Conservation (phyloP, 2,113 vertebrate species). For the Petroica traversi region DNA sequence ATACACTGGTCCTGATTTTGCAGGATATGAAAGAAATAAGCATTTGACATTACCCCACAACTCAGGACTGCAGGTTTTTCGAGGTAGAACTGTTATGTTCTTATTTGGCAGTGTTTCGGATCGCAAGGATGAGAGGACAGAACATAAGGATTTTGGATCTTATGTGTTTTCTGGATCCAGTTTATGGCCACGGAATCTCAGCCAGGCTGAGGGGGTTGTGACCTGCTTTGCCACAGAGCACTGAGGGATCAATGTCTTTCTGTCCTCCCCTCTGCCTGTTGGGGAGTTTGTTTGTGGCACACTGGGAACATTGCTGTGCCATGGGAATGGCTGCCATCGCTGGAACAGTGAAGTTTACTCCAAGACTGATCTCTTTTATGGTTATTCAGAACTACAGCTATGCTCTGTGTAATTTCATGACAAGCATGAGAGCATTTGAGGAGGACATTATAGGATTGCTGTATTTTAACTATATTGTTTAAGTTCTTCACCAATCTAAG, state of each 20-base stretch:
- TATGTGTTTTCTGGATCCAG: background rate
- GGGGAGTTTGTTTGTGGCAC: background rate
- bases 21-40: background rate
- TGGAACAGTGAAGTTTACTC: background rate
- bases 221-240: background rate
- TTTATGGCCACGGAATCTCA: background rate
- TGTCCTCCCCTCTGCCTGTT: background rate
- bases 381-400: background rate
- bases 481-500: background rate
- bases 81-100: background rate
- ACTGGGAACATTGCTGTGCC: background rate
- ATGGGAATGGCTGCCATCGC: background rate
- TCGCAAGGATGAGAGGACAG: background rate
- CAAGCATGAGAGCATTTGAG: background rate
- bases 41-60: background rate
- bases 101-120: background rate
- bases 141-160: background rate
- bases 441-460: background rate
- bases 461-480: background rate
- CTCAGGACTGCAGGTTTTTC: background rate
- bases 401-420: background rate
- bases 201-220: background rate
- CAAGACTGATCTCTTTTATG: background rate
- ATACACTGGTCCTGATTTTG: background rate
- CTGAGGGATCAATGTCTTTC: background rate